A percentile compares a stretch with the other conserved stretches of the same genome.
Conservation (phyloP, 2,797 vertebrate genomes). For the Manis crassicaudata region DNA sequence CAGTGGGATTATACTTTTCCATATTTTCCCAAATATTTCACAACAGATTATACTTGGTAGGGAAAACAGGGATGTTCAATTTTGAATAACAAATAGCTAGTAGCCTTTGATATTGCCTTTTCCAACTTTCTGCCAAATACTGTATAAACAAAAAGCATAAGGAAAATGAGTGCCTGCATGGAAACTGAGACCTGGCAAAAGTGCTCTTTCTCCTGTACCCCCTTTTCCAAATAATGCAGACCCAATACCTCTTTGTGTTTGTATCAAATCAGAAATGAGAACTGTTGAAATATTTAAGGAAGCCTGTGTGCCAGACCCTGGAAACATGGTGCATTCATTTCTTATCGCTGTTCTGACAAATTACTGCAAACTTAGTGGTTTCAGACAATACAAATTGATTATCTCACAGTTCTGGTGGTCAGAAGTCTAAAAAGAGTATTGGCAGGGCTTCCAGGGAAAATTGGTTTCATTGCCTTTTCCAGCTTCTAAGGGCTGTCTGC, state of each 20-base stretch:
- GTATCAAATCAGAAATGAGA: constrained; percentile 3
- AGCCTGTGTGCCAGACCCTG: neutral
- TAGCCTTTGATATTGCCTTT: neutral
- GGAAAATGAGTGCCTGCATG: neutral
- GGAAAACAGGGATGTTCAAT: neutral
- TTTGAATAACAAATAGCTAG: constrained; percentile 10
- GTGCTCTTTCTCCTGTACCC: neutral
- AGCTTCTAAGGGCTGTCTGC: neutral
- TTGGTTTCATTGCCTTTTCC: neutral
- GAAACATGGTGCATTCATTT: neutral
- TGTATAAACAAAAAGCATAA: neutral
- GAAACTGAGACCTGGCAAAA: neutral
- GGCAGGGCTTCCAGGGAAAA: neutral
- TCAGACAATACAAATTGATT: neutral
- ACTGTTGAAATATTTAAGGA: neutral
- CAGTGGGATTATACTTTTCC: neutral
- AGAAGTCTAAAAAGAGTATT: neutral
- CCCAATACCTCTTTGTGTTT: neutral
- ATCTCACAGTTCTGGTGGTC: neutral
- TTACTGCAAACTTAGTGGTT: neutral
- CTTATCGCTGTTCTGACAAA: neutral
- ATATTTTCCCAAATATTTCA: neutral
- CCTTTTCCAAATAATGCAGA: neutral
- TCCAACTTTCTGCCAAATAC: neutral
- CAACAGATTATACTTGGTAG: neutral